A percentile compares a stretch with the other conserved stretches of the same genome.
phyloP scores from a whole-genome alignment of 2,113 vertebrate genomes.

The Scatophagus argus region DNA sequence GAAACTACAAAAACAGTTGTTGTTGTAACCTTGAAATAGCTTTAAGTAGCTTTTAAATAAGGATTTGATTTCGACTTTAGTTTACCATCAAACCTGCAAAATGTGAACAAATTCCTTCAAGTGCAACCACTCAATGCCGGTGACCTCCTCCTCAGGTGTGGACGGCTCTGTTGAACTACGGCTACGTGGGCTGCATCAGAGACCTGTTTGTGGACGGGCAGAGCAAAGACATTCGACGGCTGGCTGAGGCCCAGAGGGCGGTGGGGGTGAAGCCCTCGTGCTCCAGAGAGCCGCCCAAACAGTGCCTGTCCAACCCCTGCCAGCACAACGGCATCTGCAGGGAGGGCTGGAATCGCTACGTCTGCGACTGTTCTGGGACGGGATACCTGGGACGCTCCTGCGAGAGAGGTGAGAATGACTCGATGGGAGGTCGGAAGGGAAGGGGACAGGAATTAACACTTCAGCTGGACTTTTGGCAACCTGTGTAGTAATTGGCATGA shows the following conservation, averaged over 20 bases:
- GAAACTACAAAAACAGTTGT: no score
- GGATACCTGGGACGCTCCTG: conserved; percentile 97
- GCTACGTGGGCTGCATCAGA: conserved; percentile 97
- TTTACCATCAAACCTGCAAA: no score
- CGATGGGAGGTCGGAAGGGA: not conserved
- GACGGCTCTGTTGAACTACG: conserved; percentile 98
- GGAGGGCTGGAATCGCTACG: conserved; percentile 99
- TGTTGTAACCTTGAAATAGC: no score
- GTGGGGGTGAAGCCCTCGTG: conserved; percentile 98
- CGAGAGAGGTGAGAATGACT: conserved; percentile 90
- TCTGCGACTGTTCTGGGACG: conserved; percentile 98
- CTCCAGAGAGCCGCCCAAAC: conserved; percentile 94
- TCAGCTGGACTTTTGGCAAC: not conserved
- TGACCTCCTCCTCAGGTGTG: conserved; percentile 89
- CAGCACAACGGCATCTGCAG: conserved; percentile 97
- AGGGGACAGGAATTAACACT: not conserved
- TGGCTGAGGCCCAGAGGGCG: conserved; percentile 95
- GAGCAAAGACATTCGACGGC: conserved; percentile 97
- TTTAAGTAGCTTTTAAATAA: no score
- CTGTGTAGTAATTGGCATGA: not conserved
- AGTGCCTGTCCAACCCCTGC: conserved; percentile 98
- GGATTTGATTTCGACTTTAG: no score
- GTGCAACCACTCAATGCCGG: not conserved
- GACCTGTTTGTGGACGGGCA: conserved; percentile 99
- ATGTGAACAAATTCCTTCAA: not conserved